Evolutionary conservation across 2,797 vertebrate species (phyloP).

Genomic region (Smutsia temminckii): DNA sequence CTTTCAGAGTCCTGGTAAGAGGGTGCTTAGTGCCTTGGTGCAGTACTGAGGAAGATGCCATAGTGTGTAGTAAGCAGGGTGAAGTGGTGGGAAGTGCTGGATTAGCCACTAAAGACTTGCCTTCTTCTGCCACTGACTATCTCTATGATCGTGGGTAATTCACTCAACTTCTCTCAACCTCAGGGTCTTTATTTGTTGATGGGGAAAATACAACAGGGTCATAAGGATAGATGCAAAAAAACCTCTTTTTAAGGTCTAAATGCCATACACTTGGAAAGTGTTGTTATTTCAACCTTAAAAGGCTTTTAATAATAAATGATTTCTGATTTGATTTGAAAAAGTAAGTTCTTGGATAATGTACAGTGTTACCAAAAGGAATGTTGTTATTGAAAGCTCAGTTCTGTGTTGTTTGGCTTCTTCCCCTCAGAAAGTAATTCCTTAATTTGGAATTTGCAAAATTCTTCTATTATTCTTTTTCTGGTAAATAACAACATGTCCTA

Average conservation of each 20-base stretch:
- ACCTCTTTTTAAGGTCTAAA: neutral
- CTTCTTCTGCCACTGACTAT: neutral
- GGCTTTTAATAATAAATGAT: neutral
- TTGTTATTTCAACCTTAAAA: neutral
- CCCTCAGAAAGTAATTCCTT: neutral
- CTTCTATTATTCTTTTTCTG: slow-evolving; percentile 9
- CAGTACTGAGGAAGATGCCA: neutral
- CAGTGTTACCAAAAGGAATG: neutral
- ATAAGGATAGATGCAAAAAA: neutral
- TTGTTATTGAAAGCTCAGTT: neutral
- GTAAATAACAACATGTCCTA: slow-evolving; percentile 8
- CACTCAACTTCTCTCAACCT: neutral
- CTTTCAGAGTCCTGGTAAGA: neutral
- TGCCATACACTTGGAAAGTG: neutral
- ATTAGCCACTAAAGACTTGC: neutral
- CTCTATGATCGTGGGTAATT: neutral
- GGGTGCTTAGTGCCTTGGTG: neutral
- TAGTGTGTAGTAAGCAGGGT: neutral
- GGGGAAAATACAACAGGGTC: neutral
- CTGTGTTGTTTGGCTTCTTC: neutral
- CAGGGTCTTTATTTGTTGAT: neutral
- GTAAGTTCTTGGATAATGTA: neutral
- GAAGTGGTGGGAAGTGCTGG: neutral
- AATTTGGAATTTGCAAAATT: slow-evolving; percentile 55
- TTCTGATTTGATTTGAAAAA: slow-evolving; percentile 43